Conservation (phyloP, 2,797 vertebrate genomes). For the Oreochromis mossambicus region DNA sequence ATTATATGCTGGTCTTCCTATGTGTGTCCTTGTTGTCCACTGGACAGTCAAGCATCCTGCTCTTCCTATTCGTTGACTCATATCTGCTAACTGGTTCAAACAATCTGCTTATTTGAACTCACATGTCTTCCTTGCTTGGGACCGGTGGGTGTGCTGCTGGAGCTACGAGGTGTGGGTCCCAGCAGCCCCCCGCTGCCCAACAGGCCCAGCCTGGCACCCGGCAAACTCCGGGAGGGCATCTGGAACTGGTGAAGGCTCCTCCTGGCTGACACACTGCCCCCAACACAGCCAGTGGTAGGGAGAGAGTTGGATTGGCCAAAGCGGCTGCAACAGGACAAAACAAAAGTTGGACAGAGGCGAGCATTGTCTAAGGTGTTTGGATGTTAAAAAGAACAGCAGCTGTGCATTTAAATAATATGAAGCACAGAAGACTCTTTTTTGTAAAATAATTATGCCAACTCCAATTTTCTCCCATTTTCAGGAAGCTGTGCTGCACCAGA, state of each 20-base stretch:
- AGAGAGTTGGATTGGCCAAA: conserved; percentile 97
- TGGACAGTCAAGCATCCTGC: not conserved
- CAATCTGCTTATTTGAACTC: conserved; percentile 45
- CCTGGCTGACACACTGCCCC: conserved; percentile 82
- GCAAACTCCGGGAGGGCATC: conserved; percentile 90
- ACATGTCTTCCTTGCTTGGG: conserved; percentile 97
- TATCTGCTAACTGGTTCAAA: not conserved
- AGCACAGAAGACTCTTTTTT: not conserved
- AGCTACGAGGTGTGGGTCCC: conserved; percentile 83
- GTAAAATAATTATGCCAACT: not conserved
- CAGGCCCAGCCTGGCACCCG: conserved; percentile 86
- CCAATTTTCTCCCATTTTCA: not conserved
- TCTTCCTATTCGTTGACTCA: not conserved
- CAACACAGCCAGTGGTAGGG: conserved; percentile 87
- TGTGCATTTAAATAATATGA: not conserved
- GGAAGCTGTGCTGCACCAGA: not conserved
- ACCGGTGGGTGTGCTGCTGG: conserved; percentile 86
- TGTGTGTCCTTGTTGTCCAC: not conserved
- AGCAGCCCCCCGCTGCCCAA: conserved; percentile 86
- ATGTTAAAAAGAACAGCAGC: not conserved
- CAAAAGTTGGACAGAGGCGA: not conserved
- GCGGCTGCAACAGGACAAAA: conserved; percentile 68
- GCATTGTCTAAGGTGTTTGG: not conserved
- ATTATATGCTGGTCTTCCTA: not conserved
- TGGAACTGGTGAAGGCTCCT: conserved; percentile 94